A percentile compares a stretch with the other conserved stretches of the same genome.
These are phyloP conservation scores for Athripsodes cinereus DNA, from an alignment of 2,888 invertebrate species.

Conservation along the genomic window DNA sequence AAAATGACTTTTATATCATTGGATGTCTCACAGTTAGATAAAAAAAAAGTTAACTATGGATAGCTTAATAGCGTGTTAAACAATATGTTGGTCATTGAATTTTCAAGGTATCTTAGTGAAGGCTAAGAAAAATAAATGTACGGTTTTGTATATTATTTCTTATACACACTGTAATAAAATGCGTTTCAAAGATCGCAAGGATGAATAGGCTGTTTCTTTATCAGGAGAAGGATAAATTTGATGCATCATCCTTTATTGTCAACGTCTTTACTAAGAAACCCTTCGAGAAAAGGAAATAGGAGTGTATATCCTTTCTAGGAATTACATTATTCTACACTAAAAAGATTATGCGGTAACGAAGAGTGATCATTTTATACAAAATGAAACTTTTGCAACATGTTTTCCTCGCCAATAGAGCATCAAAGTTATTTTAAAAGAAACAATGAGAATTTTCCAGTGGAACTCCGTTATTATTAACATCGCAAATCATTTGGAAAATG, in stretches of 20 bases:
- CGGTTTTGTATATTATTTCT: too few relatives aligned
- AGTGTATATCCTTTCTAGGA: too few relatives aligned
- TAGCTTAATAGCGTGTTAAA: too few relatives aligned
- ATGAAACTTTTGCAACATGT: conserved; percentile 7
- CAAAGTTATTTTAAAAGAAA: conserved; percentile 13
- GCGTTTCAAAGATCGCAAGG: background rate
- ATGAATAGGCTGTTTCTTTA: conserved; percentile 21
- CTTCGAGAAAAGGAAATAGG: background rate
- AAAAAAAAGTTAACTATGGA: too few relatives aligned
- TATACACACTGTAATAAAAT: background rate
- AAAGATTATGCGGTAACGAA: background rate
- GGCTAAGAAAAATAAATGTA: too few relatives aligned
- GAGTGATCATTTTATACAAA: background rate
- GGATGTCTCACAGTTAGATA: too few relatives aligned
- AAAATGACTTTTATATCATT: too few relatives aligned
- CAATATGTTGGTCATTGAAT: too few relatives aligned
- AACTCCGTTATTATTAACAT: conserved; percentile 12
- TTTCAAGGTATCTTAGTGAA: too few relatives aligned
- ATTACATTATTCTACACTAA: background rate
- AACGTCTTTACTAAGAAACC: conserved; percentile 10
- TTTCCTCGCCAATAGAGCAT: conserved; percentile 10
- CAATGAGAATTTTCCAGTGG: conserved; percentile 7
- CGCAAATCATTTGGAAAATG: conserved; percentile 15
- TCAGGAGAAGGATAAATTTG: conserved; percentile 24
- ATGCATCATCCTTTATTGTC: conserved; percentile 27